Base-by-base conservation (phyloP, 2,797 vertebrate genomes). In the Malacoctenus gilli region DNA sequence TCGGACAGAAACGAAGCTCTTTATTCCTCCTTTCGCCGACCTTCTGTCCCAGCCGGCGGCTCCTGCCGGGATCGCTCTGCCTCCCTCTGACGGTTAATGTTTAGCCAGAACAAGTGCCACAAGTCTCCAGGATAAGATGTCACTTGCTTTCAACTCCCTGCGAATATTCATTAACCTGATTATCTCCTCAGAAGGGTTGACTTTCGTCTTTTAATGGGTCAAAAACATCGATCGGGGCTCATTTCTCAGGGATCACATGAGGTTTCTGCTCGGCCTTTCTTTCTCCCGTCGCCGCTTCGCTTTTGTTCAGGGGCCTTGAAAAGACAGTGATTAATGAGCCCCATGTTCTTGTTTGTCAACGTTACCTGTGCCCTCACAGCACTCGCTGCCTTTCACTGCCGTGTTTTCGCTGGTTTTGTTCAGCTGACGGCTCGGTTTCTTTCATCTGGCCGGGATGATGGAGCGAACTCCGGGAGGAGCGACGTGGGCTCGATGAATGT, bases 71-170 rank as follows among this genome's bases (percentile, higher is more conserved):
- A 83, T 69, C 8, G 2, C 23, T 43, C 21, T 2, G 23, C 61
- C 41, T 47, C 30, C 61, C 41, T 47, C 44, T 59, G 13, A 51
- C 16, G 47, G 80, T 83, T 72, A 74, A 86, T 81, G 39, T 77
- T 84, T 85, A 82, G 47, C 75, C 51, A 43, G 41, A 68, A 46
- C 16, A 52, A 78, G 47, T 36, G 9, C 15, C 71, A 60, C 32
- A 59, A 48, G 34, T 78, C 53, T 57, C 36, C 30, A 39, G 39
- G 21, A 71, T 60, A 64, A 23, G 7, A 20, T 50, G 56, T 63
- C 72, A 38, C 68, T 51, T 50, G 49, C n/a, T 60, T 50, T 63
- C 36, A 18, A 1, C 28, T 8, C 14, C 13, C 9, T 32, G 19
- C 50, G 19, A 67, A 68, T 66, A 55, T 64, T 68, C 51, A 77